Conservation (phyloP, 2,113 vertebrate genomes). For the Rhodinocichla rosea region DNA sequence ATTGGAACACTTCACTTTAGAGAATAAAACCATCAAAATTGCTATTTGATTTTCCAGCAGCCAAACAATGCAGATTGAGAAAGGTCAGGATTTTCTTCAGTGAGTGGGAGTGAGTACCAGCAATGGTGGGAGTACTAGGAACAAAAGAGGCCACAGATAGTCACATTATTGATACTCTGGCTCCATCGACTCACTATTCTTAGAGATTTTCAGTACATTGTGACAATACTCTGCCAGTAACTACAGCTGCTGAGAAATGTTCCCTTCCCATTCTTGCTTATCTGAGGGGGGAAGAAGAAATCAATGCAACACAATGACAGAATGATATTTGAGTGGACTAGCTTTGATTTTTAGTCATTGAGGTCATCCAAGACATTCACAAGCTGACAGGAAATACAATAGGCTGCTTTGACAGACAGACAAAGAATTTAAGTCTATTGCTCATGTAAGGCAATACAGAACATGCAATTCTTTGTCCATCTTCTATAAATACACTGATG, state of each 20-base stretch:
- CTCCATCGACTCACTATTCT: slow-evolving; percentile 13
- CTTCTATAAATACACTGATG: slow-evolving; percentile 32
- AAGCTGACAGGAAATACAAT: slow-evolving; percentile 42
- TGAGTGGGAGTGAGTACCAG: background rate
- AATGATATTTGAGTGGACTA: slow-evolving; percentile 36
- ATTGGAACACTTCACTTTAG: background rate
- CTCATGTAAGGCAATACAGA: slow-evolving; percentile 5
- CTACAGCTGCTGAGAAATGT: slow-evolving; percentile 48
- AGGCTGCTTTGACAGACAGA: slow-evolving; percentile 29
- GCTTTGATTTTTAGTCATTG: slow-evolving; percentile 48
- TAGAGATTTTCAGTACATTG: slow-evolving; percentile 9
- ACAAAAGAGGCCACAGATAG: slow-evolving; percentile 22
- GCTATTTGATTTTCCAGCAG: slow-evolving; percentile 30
- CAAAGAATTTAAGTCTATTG: slow-evolving; percentile 5
- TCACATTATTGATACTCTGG: slow-evolving; percentile 35
- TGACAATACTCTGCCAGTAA: slow-evolving; percentile 26
- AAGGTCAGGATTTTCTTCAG: background rate
- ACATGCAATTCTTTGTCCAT: background rate
- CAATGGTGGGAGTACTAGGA: background rate
- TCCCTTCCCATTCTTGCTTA: slow-evolving; percentile 35
- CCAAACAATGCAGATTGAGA: slow-evolving; percentile 16
- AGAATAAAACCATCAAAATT: background rate
- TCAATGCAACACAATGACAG: slow-evolving; percentile 46
- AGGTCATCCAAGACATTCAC: slow-evolving; percentile 45
- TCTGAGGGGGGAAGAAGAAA: slow-evolving; percentile 7